Evolutionary conservation across 2,888 invertebrate genomes (phyloP).

Genomic region (Mythimna albipuncta): DNA sequence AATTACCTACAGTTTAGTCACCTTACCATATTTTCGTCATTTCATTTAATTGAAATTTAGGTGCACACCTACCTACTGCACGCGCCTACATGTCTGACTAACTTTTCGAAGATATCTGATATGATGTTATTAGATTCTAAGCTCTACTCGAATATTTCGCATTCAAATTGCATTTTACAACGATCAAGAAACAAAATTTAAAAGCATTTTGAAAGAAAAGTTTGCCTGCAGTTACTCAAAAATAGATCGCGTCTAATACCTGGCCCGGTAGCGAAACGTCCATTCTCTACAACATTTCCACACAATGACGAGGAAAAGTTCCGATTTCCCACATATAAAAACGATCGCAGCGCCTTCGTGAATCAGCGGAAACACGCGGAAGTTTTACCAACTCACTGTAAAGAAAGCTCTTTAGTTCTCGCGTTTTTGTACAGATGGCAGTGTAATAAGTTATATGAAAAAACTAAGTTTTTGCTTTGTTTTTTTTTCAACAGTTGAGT

Average conservation of each 20-base stretch:
- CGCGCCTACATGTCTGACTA: neutral
- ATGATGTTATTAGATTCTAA: neutral
- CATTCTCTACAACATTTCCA: slow-evolving; percentile 33
- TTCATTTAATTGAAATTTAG: too few species aligned
- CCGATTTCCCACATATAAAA: slow-evolving; percentile 47
- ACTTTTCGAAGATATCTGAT: too few species aligned
- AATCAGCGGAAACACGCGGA: slow-evolving; percentile 67
- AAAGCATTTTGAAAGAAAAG: neutral
- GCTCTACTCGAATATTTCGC: neutral
- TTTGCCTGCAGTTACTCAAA: neutral
- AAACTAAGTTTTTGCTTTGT: neutral
- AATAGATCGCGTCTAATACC: slow-evolving; percentile 28
- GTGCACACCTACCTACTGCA: neutral
- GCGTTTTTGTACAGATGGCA: slow-evolving; percentile 77
- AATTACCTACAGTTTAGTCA: too few species aligned
- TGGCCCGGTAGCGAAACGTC: slow-evolving; percentile 31
- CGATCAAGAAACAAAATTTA: too few species aligned
- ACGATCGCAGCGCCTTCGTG: slow-evolving; percentile 76
- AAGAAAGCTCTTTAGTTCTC: slow-evolving; percentile 75
- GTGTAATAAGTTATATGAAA: slow-evolving; percentile 50
- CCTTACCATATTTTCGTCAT: too few species aligned
- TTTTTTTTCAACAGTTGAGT: neutral
- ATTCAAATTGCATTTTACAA: neutral
- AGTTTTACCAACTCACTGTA: slow-evolving; percentile 69
- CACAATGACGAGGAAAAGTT: slow-evolving; percentile 43